Conservation (phyloP, 37 sponge, comb jelly and placozoan genomes). For the Spongilla lacustris region DNA sequence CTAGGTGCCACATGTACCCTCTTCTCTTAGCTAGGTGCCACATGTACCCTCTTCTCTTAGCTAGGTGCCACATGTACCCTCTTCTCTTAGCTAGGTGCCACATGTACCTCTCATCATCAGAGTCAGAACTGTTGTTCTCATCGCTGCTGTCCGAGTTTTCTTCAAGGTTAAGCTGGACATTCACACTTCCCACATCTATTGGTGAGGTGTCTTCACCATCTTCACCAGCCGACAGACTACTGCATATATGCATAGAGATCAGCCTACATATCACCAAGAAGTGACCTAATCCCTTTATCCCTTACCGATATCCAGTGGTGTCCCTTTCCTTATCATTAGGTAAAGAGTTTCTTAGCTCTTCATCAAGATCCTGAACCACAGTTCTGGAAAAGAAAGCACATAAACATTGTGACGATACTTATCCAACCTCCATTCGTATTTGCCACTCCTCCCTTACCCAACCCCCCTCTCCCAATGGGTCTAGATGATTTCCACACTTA, state of each 20-base stretch:
- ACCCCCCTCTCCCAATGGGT: not conserved
- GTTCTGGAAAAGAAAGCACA: not conserved
- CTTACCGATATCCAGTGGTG: not conserved
- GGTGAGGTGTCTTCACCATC: not conserved
- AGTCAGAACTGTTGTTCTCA: slow-evolving; percentile 47
- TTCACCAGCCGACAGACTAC: not conserved
- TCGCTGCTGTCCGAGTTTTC: slow-evolving; percentile 15
- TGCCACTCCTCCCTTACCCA: not conserved
- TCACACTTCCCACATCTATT: not conserved
- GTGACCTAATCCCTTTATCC: not conserved
- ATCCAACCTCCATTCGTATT: no score
- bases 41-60: no score
- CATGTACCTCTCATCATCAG: slow-evolving; percentile 42
- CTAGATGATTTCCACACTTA: not conserved
- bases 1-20: no score
- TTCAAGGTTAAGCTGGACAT: not conserved
- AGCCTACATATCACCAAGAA: not conserved
- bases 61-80: no score
- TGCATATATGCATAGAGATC: not conserved
- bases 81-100: not conserved
- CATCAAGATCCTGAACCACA: not conserved
- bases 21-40: no score
- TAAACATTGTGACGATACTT: not conserved
- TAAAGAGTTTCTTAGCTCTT: not conserved
- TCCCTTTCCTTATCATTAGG: not conserved